A percentile compares a stretch with the other conserved stretches of the same genome.
These are phyloP conservation scores for Equus quagga DNA, from an alignment of 2,113 vertebrate species.

Conservation along the genomic window DNA sequence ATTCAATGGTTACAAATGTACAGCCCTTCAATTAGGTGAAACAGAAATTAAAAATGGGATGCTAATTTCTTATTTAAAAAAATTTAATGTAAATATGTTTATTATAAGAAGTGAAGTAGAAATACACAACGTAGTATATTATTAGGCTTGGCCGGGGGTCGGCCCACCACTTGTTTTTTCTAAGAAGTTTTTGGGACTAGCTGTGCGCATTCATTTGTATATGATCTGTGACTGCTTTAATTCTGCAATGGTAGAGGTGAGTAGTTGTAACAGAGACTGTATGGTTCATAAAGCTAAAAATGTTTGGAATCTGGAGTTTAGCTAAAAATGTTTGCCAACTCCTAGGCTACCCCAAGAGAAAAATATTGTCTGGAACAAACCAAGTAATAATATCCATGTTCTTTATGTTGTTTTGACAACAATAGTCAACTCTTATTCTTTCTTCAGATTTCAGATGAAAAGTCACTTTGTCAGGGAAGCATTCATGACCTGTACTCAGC, in stretches of 20 bases:
- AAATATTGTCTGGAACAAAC: neutral
- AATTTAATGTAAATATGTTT: neutral
- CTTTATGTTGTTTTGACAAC: neutral
- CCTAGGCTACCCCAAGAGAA: neutral
- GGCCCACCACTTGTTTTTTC: accelerated
- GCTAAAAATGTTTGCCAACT: neutral
- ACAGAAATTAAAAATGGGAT: neutral
- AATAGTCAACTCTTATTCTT: neutral
- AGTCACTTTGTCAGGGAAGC: neutral
- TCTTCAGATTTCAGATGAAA: neutral
- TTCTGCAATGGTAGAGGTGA: neutral
- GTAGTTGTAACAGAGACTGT: neutral
- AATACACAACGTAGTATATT: neutral
- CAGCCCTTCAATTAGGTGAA: neutral
- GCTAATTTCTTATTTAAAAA: neutral
- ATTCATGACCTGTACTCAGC: neutral
- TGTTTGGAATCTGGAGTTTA: neutral
- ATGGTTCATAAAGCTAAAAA: neutral
- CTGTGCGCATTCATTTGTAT: neutral
- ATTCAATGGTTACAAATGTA: neutral
- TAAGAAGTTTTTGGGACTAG: neutral
- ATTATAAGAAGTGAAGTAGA: neutral
- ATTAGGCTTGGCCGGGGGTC: neutral
- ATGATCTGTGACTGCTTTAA: neutral
- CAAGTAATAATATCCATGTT: neutral